Evolutionary conservation across 2,113 vertebrate genomes (phyloP).

Genomic region (Hippocampus barbouri): DNA sequence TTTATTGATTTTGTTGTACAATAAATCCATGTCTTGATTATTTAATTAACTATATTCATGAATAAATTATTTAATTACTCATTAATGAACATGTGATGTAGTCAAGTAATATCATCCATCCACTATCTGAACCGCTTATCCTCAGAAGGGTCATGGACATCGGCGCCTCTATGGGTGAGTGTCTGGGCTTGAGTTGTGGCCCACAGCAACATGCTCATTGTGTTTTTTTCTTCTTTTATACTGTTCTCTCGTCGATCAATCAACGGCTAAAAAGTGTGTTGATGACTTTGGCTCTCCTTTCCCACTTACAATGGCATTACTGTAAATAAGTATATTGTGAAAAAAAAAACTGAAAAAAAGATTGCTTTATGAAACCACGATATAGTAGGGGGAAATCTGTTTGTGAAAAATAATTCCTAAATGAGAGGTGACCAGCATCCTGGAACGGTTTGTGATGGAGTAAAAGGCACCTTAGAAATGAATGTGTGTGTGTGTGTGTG

Average conservation of each 20-base stretch:
- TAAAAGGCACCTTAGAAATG: conserved; percentile 65
- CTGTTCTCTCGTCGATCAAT: neutral
- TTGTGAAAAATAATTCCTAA: neutral
- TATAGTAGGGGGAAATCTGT: neutral
- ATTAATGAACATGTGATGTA: too few species aligned
- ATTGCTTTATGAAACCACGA: neutral
- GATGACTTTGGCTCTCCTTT: neutral
- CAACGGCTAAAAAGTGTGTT: neutral
- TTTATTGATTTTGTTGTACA: too few species aligned
- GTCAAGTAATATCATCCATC: too few species aligned
- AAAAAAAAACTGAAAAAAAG: neutral
- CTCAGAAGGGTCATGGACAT: too few species aligned
- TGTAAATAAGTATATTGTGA: neutral
- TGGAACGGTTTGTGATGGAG: neutral
- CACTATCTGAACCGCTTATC: too few species aligned
- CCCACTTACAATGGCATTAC: neutral
- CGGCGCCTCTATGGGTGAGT: too few species aligned
- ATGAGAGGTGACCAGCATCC: neutral
- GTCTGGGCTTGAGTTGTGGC: neutral
- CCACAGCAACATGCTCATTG: neutral
- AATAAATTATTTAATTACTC: too few species aligned
- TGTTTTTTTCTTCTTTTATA: neutral
- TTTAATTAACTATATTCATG: too few species aligned
- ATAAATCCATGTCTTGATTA: too few species aligned
- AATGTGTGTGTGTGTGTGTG: conserved; percentile 23